Percentiles rank a stretch among this genome's conserved stretches.
Evolutionary conservation across 2,888 invertebrate species (phyloP).

Genomic region (Thumatha senex): DNA sequence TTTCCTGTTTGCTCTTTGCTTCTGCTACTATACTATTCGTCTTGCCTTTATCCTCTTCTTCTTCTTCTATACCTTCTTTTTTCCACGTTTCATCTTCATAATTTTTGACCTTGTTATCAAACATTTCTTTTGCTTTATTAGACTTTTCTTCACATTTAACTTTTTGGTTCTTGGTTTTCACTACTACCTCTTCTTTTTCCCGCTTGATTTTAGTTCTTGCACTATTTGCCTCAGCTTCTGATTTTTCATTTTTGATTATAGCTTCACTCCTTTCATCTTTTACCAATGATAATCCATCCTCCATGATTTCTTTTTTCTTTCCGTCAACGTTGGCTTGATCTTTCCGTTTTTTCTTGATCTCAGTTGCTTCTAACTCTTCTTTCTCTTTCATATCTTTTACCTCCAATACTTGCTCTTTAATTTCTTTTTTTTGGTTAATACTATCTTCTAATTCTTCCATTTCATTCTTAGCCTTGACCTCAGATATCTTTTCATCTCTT

Average conservation of each 20-base stretch:
- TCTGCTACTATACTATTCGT: too few species aligned
- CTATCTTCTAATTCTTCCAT: background rate
- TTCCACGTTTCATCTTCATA: too few species aligned
- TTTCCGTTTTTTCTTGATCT: too few species aligned
- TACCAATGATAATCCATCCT: too few species aligned
- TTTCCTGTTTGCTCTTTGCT: too few species aligned
- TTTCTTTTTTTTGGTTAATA: background rate
- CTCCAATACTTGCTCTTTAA: too few species aligned
- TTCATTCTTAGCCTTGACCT: background rate
- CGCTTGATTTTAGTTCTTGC: background rate
- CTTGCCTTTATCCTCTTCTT: background rate
- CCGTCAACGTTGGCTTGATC: too few species aligned
- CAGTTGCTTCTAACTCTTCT: background rate
- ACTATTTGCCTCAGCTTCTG: background rate
- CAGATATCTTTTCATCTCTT: too few species aligned
- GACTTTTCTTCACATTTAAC: background rate
- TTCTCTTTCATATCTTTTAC: background rate
- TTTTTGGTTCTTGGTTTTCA: background rate
- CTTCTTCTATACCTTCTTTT: too few species aligned
- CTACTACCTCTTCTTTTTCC: background rate
- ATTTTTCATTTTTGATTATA: background rate
- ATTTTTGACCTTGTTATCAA: too few species aligned
- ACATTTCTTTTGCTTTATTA: background rate
- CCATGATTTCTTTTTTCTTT: too few species aligned
- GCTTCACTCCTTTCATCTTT: background rate